Evolutionary conservation across 2,888 invertebrate species (phyloP).

Genomic region (Autographa gamma): DNA sequence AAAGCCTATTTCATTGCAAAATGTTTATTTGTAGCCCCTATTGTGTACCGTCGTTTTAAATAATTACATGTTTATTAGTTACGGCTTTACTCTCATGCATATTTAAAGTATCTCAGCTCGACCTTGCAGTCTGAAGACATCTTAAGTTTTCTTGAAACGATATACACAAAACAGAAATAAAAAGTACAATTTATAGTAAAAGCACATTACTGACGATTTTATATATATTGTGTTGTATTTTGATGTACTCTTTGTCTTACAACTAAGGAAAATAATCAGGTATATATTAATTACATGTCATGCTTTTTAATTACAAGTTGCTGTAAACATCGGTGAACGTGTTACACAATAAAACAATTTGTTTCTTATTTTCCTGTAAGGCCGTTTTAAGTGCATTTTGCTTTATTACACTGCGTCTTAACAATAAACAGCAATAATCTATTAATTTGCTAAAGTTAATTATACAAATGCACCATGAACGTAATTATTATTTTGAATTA

Average conservation of each 20-base stretch:
- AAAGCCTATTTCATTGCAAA: not conserved
- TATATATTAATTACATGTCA: not conserved
- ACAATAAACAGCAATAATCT: not conserved
- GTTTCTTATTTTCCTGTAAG: not conserved
- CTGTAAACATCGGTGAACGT: not conserved
- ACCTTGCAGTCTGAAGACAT: not conserved
- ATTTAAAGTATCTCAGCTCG: not conserved
- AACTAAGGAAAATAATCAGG: not conserved
- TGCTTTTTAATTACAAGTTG: not conserved
- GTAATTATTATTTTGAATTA: slow-evolving; percentile 12
- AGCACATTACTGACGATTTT: too few relatives aligned
- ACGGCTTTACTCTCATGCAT: slow-evolving; percentile 2
- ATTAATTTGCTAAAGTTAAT: not conserved
- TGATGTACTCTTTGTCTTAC: not conserved
- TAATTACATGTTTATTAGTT: slow-evolving; percentile 8
- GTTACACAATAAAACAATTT: not conserved
- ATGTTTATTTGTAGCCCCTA: not conserved
- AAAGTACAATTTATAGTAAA: not conserved
- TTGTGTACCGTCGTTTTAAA: not conserved
- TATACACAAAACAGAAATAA: not conserved
- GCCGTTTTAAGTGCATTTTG: not conserved
- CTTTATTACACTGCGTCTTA: not conserved
- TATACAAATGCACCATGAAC: slow-evolving; percentile 6
- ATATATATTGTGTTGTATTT: too few relatives aligned
- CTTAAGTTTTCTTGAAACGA: not conserved